Percentiles rank a stretch among this genome's conserved stretches.
phyloP scores from a whole-genome alignment of 2,113 vertebrate species.

The Mixornis gularis region DNA sequence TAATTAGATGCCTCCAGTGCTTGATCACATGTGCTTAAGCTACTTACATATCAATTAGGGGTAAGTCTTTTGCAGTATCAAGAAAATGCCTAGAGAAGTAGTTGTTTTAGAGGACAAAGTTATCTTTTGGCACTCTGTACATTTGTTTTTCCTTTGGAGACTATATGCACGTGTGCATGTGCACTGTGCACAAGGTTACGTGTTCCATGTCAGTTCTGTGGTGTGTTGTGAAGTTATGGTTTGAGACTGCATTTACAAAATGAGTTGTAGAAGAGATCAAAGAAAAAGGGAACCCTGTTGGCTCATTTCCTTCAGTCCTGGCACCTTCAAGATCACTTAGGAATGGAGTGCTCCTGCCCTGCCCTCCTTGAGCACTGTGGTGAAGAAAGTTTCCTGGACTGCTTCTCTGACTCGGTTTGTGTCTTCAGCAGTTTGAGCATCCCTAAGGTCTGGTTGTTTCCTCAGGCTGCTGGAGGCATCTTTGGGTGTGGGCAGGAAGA shows the following conservation, averaged over 20 bases:
- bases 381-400: neutral
- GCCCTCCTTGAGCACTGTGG: neutral
- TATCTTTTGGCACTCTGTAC: neutral
- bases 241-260: neutral
- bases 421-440: neutral
- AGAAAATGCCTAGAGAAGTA: neutral
- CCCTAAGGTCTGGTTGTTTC: neutral
- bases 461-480: neutral
- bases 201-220: neutral
- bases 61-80: neutral
- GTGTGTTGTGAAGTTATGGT: neutral
- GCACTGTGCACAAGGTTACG: rapidly evolving
- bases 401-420: neutral
- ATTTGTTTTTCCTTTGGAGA: neutral
- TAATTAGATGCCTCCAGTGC: neutral
- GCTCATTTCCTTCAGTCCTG: neutral
- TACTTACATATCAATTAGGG: neutral
- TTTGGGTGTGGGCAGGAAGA: neutral
- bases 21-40: neutral
- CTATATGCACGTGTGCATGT: rapidly evolving
- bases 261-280: neutral
- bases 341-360: neutral
- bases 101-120: neutral
- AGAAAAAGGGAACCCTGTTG: neutral
- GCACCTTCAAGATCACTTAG: neutral